Conservation (phyloP, 2,888 invertebrate species). For the Chrysina gloriosa region DNA sequence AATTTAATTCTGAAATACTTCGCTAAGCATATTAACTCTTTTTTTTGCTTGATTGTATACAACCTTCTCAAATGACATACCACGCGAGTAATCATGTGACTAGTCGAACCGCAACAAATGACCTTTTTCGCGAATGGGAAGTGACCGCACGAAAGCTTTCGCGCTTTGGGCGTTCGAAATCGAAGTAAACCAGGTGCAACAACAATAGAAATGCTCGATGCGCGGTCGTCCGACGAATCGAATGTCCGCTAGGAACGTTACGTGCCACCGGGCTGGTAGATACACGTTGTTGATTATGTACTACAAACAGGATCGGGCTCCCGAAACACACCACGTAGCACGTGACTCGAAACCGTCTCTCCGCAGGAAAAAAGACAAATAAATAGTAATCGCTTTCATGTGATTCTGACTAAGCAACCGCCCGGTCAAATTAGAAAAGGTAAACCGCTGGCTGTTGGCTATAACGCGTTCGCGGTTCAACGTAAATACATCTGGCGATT, state of each 20-base stretch:
- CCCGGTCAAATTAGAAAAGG: slow-evolving; percentile 8
- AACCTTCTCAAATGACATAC: neutral
- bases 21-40: neutral
- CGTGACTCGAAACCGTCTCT: slow-evolving; percentile 12
- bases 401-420: slow-evolving; percentile 21
- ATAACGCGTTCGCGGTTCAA: neutral
- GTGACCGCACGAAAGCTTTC: no score
- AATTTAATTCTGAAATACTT: neutral
- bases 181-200: neutral
- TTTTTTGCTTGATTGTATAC: neutral
- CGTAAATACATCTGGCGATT: no score
- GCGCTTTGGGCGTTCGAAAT: no score
- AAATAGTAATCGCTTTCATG: slow-evolving; percentile 20
- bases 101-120: neutral
- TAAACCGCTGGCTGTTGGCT: slow-evolving; percentile 1
- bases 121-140: neutral
- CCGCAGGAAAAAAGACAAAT: slow-evolving; percentile 30
- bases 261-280: slow-evolving; percentile 11
- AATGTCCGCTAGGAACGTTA: neutral
- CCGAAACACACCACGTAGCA: slow-evolving; percentile 5
- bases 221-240: neutral
- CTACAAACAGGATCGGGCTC: neutral
- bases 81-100: neutral
- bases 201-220: neutral
- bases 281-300: neutral